Percentiles rank a stretch among this genome's conserved stretches.
Evolutionary conservation across 2,797 vertebrate genomes (phyloP).

Genomic region (Psittacula derbiana): DNA sequence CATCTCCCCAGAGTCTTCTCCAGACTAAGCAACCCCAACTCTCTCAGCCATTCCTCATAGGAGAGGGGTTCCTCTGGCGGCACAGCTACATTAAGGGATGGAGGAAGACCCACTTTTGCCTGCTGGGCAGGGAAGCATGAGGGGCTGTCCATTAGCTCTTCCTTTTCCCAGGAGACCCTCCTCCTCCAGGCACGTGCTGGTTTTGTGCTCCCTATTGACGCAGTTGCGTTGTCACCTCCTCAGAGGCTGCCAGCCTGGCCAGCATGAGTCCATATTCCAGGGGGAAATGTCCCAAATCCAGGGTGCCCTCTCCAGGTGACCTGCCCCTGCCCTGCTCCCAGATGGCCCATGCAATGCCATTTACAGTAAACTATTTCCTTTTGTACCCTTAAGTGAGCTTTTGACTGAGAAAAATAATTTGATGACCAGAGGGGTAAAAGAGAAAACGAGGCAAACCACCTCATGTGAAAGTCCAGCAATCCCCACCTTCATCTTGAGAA

Average conservation of each 20-base stretch:
- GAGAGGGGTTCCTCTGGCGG: background rate
- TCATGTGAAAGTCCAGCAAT: background rate
- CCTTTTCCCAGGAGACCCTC: background rate
- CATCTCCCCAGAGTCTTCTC: background rate
- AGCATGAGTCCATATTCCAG: background rate
- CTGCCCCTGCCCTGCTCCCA: background rate
- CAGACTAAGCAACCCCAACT: background rate
- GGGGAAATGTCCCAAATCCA: background rate
- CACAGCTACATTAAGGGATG: background rate
- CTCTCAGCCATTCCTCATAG: background rate
- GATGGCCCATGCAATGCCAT: background rate
- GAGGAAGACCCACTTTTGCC: background rate
- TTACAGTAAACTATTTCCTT: background rate
- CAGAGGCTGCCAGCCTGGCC: background rate
- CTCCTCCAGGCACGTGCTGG: background rate
- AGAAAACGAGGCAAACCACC: background rate
- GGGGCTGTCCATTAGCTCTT: background rate
- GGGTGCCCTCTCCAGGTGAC: background rate
- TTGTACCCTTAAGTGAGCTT: background rate
- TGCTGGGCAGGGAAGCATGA: accelerated
- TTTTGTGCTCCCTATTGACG: background rate
- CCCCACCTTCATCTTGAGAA: background rate
- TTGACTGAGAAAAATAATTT: background rate
- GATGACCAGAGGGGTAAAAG: background rate
- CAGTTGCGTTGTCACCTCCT: accelerated